Conservation (phyloP, 2,888 invertebrate genomes). For the Taphrorychus bicolor region DNA sequence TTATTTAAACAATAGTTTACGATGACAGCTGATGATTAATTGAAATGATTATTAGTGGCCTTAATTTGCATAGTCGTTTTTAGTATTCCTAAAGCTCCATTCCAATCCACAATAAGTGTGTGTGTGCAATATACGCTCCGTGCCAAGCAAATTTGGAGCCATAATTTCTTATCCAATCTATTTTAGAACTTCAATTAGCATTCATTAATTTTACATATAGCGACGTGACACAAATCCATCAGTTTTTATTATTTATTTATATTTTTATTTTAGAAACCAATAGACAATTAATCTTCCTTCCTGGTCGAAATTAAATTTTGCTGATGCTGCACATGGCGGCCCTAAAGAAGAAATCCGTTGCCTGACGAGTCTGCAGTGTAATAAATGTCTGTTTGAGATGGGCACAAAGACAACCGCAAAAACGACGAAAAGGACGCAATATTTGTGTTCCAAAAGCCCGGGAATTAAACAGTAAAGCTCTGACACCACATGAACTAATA, state of each 20-base stretch:
- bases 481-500: slow-evolving; percentile 41
- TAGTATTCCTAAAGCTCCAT: background rate
- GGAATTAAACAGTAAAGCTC: slow-evolving; percentile 34
- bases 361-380: background rate
- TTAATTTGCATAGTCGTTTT: background rate
- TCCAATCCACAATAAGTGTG: background rate
- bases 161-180: background rate
- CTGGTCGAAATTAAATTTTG: background rate
- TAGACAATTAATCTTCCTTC: background rate
- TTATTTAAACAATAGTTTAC: too few relatives aligned
- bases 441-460: slow-evolving; percentile 29
- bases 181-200: background rate
- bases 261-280: background rate
- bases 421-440: slow-evolving; percentile 21
- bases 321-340: too few relatives aligned
- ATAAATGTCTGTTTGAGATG: background rate
- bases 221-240: background rate
- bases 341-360: too few relatives aligned
- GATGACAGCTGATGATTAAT: background rate
- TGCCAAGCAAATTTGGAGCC: background rate
- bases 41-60: background rate
- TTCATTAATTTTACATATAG: background rate
- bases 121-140: background rate
- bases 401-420: slow-evolving; percentile 5
- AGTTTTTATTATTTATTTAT: background rate